Evolutionary conservation across 2,797 vertebrate genomes (phyloP).

Genomic region (Lepidocolaptes lacrymiger): DNA sequence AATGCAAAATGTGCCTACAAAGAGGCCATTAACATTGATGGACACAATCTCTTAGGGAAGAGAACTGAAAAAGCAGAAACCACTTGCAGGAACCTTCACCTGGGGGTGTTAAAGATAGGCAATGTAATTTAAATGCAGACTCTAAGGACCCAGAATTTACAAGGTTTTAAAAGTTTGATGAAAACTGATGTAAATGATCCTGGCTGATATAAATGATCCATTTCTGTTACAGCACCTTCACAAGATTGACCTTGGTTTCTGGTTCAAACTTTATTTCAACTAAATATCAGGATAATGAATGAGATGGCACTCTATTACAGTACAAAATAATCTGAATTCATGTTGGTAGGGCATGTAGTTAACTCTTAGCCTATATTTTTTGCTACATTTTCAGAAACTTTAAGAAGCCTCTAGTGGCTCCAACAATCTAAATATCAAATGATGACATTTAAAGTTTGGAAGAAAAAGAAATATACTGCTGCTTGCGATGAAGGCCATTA

Average conservation of each 20-base stretch:
- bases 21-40: neutral
- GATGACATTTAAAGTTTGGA: neutral
- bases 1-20: rapidly evolving
- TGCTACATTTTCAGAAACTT: conserved; percentile 3
- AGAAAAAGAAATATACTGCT: conserved; percentile 1
- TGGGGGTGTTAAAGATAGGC: neutral
- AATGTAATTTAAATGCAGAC: neutral
- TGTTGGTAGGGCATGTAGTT: neutral
- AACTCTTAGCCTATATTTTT: neutral
- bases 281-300: neutral
- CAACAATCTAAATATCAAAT: conserved; percentile 11
- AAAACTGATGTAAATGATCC: neutral
- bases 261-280: neutral
- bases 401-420: neutral
- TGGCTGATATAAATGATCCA: neutral
- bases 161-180: neutral
- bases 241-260: neutral
- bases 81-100: neutral
- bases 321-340: neutral
- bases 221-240: neutral
- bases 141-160: neutral
- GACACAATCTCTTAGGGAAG: neutral
- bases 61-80: neutral
- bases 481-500: neutral
- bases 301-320: neutral